Percentiles rank a stretch among this genome's conserved stretches.
phyloP scores from a whole-genome alignment of 2,113 vertebrate genomes.

The Eclectus roratus region DNA sequence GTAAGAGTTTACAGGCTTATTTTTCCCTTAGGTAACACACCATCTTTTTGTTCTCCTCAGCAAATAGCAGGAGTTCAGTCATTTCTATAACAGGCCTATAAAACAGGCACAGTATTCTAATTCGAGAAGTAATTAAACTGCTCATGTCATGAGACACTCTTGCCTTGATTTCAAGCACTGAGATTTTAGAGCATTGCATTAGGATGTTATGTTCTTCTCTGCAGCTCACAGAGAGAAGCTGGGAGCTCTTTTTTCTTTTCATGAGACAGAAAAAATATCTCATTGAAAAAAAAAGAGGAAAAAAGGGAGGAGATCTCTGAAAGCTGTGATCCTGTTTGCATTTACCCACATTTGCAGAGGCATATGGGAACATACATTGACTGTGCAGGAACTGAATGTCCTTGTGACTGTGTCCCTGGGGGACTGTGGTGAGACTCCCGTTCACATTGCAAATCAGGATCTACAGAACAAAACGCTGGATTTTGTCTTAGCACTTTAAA shows the following conservation, averaged over 20 bases:
- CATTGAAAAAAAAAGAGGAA: not conserved
- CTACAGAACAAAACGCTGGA: conserved; percentile 19
- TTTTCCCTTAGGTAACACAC: not conserved
- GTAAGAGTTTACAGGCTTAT: not conserved
- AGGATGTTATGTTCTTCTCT: not conserved
- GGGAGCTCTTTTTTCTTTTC: not conserved
- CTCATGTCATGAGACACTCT: not conserved
- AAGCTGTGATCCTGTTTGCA: not conserved
- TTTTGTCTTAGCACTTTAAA: conserved; percentile 69
- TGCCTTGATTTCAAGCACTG: not conserved
- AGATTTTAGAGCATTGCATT: not conserved
- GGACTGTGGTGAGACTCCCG: not conserved
- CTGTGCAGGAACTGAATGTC: conserved; percentile 27
- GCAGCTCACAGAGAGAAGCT: not conserved
- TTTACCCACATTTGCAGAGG: not conserved
- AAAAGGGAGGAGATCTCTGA: not conserved
- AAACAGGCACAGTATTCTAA: not conserved
- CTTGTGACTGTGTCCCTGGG: not conserved
- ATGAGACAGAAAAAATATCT: not conserved
- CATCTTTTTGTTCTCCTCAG: not conserved
- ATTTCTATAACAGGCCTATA: not conserved
- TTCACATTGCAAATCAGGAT: not conserved
- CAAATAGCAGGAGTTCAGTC: not conserved
- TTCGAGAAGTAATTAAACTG: not conserved
- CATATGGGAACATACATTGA: not conserved